Evolutionary conservation across 2,888 invertebrate genomes (phyloP), one percentile per base, ranked within the genome.

Genomic region (Priocnemis perturbator): DNA sequence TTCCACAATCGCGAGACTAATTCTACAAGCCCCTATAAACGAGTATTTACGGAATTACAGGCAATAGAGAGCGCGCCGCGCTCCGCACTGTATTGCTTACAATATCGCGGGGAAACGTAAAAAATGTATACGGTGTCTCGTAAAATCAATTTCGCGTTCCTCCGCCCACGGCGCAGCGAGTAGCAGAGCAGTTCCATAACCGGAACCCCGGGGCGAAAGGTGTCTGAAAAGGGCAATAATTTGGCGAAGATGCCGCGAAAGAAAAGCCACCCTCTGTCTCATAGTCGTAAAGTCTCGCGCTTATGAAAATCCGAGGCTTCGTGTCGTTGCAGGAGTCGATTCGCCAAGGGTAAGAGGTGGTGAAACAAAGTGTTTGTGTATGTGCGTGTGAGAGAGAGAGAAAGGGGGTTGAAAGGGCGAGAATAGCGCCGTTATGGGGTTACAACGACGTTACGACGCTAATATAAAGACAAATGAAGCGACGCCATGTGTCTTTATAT

Each of bases 401-500:
- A 11, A 37, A 7, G 37, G 4, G 37, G 11, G 37, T 26, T 11
- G 37, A 11, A 37, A 11, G 37, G 37, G 37, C 26, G 5, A 26
- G 37, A 3, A 11, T 37, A 11, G 37, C 37, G 56, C 26, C 23
- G 30, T 56, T 56, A 23, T 23, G 56, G 30, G 17, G 50, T 50
- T 50, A 17, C 17, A 50, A 50, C 50, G 50, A 50, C 50, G 50
- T 50, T 50, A 50, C 50, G 75, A 77, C 76, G 85, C 82, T 85
- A 85, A 86, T 86, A 85, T 85, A 84, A 84, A 85, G 87, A 87
- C 88, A 87, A 87, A 88, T 87, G 88, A 87, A 19, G 77, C 78
- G 64, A 64, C 71, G 83, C 83, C 83, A 85, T 86, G 84, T 84
- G 86, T 85, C 85, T 85, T 84, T 84, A 85, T 83, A 84, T 81